Conservation (phyloP, 2,888 invertebrate species). For the Cecidostiba fungosa region DNA sequence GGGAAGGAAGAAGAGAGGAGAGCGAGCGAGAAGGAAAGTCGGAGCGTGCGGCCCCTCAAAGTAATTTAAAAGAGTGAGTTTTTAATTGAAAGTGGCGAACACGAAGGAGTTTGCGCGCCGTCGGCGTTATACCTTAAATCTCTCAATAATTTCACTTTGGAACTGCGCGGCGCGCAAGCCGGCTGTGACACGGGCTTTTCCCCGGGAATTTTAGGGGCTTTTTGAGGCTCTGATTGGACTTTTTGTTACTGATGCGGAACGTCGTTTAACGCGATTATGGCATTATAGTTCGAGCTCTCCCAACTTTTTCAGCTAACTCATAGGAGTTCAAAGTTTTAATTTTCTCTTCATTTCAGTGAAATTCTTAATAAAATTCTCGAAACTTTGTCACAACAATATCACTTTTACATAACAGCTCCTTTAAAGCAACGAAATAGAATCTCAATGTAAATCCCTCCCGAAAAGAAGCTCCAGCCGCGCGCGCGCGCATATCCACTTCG, state of each 20-base stretch:
- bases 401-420: no score
- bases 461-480: not conserved
- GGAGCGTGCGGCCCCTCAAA: not conserved
- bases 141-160: conserved; percentile 39
- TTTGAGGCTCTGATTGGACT: conserved; percentile 7
- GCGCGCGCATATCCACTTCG: not conserved
- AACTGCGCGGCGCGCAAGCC: conserved; percentile 1
- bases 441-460: not conserved
- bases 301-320: not conserved
- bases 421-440: not conserved
- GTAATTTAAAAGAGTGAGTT: conserved; percentile 61
- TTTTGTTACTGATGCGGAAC: conserved; percentile 3
- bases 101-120: conserved; percentile 36
- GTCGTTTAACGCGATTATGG: not conserved
- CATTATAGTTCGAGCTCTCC: not conserved
- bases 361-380: no score
- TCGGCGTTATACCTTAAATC: conserved; percentile 28
- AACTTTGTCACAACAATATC: no score
- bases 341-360: no score
- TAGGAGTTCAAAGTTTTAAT: not conserved
- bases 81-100: conserved; percentile 67
- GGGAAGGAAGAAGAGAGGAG: conserved; percentile 29
- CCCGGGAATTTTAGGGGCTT: not conserved
- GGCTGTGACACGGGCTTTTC: not conserved
- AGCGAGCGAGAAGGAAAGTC: not conserved